Conservation (phyloP, 1,140 invertebrate genomes). For the Polypedilum pembai region DNA sequence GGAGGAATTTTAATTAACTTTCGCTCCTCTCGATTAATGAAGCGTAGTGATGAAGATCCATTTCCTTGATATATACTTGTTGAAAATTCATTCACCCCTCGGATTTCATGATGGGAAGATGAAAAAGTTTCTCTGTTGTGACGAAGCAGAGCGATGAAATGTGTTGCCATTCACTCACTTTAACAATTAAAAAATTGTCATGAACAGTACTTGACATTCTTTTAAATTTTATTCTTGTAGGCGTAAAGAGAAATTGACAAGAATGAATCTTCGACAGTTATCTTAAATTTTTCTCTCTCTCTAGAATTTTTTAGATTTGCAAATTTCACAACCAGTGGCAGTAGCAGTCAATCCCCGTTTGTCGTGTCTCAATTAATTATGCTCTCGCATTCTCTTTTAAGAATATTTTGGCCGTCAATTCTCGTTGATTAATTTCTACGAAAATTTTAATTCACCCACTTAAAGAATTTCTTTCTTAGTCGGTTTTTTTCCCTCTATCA, state of each 20-base stretch:
- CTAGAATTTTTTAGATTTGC: no score
- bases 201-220: neutral
- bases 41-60: slow-evolving; percentile 24
- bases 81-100: slow-evolving; percentile 19
- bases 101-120: neutral
- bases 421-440: no score
- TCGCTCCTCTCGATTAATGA: slow-evolving; percentile 23
- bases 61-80: slow-evolving; percentile 5
- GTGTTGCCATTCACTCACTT: neutral
- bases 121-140: neutral
- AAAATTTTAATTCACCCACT: neutral
- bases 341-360: no score
- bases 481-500: neutral
- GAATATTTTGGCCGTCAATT: no score
- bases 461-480: neutral
- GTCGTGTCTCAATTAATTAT: no score
- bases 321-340: no score
- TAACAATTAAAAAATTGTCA: neutral
- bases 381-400: no score
- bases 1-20: slow-evolving; percentile 27
- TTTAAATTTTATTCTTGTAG: neutral
- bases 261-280: neutral
- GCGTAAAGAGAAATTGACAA: neutral
- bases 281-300: neutral
- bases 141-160: neutral